These are phyloP conservation scores for Prietella phreatophila DNA, from an alignment of 2,113 vertebrate genomes.

Conservation along the genomic window DNA sequence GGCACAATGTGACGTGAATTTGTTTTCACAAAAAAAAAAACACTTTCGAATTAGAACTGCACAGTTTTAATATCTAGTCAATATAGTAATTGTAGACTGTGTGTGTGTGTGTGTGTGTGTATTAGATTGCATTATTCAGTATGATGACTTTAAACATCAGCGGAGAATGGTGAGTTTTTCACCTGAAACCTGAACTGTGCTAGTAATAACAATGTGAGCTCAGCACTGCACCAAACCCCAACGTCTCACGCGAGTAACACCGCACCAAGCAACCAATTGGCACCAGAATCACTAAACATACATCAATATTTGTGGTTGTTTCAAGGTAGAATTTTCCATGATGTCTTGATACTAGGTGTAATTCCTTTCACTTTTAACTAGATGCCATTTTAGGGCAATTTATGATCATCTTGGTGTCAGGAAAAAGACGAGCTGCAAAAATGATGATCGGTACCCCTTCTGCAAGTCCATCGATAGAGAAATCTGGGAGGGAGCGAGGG, in stretches of 20 bases:
- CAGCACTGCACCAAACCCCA: neutral
- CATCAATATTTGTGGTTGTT: neutral
- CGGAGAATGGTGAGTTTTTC: neutral
- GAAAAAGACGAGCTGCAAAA: conserved; percentile 5
- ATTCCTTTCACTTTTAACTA: neutral
- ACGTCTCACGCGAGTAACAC: neutral
- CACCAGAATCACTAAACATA: neutral
- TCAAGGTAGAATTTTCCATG: neutral
- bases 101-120: too few species aligned
- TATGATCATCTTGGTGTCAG: neutral
- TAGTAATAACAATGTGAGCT: neutral
- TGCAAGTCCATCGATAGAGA: conserved; percentile 46
- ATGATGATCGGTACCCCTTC: conserved; percentile 42
- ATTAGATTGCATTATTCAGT: too few species aligned
- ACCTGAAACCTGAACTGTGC: neutral
- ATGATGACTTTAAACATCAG: too few species aligned
- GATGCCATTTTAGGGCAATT: neutral
- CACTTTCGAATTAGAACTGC: neutral
- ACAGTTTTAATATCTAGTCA: neutral
- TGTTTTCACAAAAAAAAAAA: neutral
- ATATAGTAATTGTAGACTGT: neutral
- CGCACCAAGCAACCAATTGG: neutral
- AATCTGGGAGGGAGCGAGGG: conserved; percentile 47
- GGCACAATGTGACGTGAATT: neutral
- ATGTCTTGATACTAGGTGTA: neutral